Base-by-base conservation (phyloP, 2,113 vertebrate species). In the Oreocharis arfaki region DNA sequence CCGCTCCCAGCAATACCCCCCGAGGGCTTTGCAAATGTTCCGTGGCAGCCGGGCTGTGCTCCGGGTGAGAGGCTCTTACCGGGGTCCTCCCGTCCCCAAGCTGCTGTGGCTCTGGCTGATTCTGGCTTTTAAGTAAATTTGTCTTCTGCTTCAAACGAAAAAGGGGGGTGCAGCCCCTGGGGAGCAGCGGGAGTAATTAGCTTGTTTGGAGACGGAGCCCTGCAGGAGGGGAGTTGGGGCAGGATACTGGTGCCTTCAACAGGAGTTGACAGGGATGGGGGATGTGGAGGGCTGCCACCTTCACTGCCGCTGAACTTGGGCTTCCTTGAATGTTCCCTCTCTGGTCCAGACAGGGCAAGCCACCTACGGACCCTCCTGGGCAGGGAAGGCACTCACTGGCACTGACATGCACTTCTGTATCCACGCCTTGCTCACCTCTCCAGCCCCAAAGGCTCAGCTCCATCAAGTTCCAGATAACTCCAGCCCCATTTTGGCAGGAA, bases 361-460 rank as follows among this genome's bases (percentile, higher is more conserved):
- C 24, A 33, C 56, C 32, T 26, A 4, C 1, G 13, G 47, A 33
- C 3, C 0, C 33, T 8, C 2, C 11, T 35, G 57, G 60, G 42
- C 46, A 24, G 46, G 19, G 52, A 10, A 39, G 57, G 41, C 33
- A 15, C 26, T 37, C 39, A 2, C 22, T 73, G 23, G 26, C 4
- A 1, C 14, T 21, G 12, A 7, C 4, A 1, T 5, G 7, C 16
- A 8, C 3, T 7, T 35, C 8, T 7, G 27, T 46, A 42, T 35
- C 41, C 10, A 1, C 0, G 1, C 67, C 52, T 53, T 0, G 1
- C 0, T 0, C 0, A 0, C 30, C 14, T 52, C 35, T 47, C 37
- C 76, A 32, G 65, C 33, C 47, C 44, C 42, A 23, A 24, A 14
- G 42, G 35, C 75, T 63, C 52, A 14, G 27, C 26, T 89, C 65